Conservation (phyloP, 2,888 invertebrate genomes). For the Dioctria linearis region DNA sequence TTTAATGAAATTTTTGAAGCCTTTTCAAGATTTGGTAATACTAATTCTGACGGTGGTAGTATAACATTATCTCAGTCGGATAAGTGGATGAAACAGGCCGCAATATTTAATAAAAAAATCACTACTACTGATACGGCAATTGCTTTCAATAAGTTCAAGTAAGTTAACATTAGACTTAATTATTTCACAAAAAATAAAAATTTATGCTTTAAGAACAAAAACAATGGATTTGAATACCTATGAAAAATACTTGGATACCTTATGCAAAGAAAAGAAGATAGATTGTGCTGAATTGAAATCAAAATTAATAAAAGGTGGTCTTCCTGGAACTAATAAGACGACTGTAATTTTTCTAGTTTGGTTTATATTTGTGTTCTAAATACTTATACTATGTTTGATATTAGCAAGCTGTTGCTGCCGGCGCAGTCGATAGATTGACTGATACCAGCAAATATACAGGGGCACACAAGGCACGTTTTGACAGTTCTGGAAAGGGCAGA, state of each 20-base stretch:
- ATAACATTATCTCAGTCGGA: too few species aligned
- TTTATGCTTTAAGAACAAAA: slow-evolving; percentile 56
- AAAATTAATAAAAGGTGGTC: slow-evolving; percentile 76
- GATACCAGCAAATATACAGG: slow-evolving; percentile 86
- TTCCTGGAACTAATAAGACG: slow-evolving; percentile 72
- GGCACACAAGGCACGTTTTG: slow-evolving; percentile 83
- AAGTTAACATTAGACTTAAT: slow-evolving; percentile 60
- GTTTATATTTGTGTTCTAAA: not conserved
- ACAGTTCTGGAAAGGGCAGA: slow-evolving; percentile 77
- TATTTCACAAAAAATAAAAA: not conserved
- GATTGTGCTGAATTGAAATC: slow-evolving; percentile 75
- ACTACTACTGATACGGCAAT: slow-evolving; percentile 82
- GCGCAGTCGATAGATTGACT: slow-evolving; percentile 77
- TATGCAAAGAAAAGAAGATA: slow-evolving; percentile 78
- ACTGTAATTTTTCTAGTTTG: slow-evolving; percentile 55
- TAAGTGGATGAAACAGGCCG: too few species aligned
- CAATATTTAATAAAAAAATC: slow-evolving; percentile 75
- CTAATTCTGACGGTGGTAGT: too few species aligned
- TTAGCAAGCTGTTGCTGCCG: slow-evolving; percentile 9
- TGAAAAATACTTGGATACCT: slow-evolving; percentile 75
- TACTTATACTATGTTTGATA: not conserved
- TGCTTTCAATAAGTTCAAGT: slow-evolving; percentile 79
- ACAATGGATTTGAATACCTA: slow-evolving; percentile 69
- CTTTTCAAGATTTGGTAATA: too few species aligned
- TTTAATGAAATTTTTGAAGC: too few species aligned